Percentiles rank a stretch among this genome's conserved stretches.
These are phyloP conservation scores for Criorhina ranunculi DNA, from an alignment of 2,888 invertebrate species.

Conservation along the genomic window DNA sequence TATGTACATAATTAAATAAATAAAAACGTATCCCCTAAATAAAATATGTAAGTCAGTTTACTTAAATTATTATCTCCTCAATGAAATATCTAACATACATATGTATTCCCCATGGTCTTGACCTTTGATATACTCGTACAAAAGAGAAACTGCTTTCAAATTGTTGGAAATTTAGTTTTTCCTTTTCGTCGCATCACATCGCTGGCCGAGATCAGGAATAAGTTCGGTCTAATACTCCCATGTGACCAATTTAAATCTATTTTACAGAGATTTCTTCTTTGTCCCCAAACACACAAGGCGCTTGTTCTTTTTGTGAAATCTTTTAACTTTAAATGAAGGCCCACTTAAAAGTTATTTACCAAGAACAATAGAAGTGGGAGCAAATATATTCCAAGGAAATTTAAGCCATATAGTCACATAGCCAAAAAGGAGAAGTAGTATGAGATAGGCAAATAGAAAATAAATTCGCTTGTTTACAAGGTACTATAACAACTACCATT, in stretches of 20 bases:
- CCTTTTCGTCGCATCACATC: conserved; percentile 14
- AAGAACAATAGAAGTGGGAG: conserved; percentile 57
- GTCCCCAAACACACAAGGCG: conserved; percentile 1
- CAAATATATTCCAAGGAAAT: conserved; percentile 26
- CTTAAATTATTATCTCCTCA: conserved; percentile 57
- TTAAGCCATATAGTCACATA: conserved; percentile 29
- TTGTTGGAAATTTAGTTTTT: conserved; percentile 11
- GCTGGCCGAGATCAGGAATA: conserved; percentile 27
- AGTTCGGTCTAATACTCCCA: conserved; percentile 63
- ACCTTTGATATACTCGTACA: conserved; percentile 45
- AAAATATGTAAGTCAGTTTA: conserved; percentile 42
- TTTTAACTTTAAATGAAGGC: conserved; percentile 68
- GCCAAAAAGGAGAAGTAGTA: conserved; percentile 10
- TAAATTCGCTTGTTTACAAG: conserved; percentile 73
- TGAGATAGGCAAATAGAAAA: conserved; percentile 58
- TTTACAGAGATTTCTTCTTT: conserved; percentile 51
- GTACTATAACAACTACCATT: conserved; percentile 70
- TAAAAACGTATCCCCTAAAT: conserved; percentile 17
- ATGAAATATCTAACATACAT: conserved; percentile 43
- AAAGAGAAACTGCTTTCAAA: conserved; percentile 7
- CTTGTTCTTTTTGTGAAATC: conserved; percentile 45
- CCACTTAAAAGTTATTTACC: conserved; percentile 74
- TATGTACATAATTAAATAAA: background rate
- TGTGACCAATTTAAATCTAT: conserved; percentile 73
- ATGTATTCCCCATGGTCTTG: conserved; percentile 32